A percentile compares a stretch with the other conserved stretches of the same genome.
Evolutionary conservation across 2,797 vertebrate species (phyloP).

Genomic region (Alcedo quadribrachys): DNA sequence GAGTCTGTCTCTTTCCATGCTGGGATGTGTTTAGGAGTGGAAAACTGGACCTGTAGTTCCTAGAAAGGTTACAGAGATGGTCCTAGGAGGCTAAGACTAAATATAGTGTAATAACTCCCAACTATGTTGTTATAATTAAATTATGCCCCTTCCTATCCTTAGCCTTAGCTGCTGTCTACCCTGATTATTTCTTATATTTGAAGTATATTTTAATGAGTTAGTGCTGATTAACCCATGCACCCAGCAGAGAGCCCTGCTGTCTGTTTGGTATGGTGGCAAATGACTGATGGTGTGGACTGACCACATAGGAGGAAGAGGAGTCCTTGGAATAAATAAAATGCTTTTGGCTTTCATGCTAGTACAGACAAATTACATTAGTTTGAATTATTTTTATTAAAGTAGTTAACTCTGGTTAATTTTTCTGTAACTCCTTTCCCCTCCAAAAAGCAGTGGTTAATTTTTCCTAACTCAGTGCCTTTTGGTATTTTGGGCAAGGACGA

Average conservation of each 20-base stretch:
- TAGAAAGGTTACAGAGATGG: not conserved
- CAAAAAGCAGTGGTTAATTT: not conserved
- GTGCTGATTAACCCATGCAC: fast-evolving
- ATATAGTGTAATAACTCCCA: not conserved
- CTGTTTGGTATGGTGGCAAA: not conserved
- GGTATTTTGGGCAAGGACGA: not conserved
- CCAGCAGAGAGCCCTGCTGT: not conserved
- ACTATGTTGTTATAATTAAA: not conserved
- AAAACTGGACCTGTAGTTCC: not conserved
- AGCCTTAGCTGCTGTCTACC: not conserved
- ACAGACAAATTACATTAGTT: not conserved
- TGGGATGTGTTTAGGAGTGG: not conserved
- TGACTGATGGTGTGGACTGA: not conserved
- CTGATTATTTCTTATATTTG: not conserved
- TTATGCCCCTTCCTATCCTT: not conserved
- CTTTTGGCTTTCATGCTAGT: not conserved
- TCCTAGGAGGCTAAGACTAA: not conserved
- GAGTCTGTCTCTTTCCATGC: not conserved
- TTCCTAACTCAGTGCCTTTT: not conserved
- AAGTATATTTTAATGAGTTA: not conserved
- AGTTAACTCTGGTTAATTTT: not conserved
- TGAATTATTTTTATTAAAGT: not conserved
- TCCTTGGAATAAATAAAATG: not conserved
- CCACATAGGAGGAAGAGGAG: not conserved
- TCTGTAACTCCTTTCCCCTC: not conserved